Evolutionary conservation across 2,113 vertebrate species (phyloP).

Genomic region (Hypomesus transpacificus): DNA sequence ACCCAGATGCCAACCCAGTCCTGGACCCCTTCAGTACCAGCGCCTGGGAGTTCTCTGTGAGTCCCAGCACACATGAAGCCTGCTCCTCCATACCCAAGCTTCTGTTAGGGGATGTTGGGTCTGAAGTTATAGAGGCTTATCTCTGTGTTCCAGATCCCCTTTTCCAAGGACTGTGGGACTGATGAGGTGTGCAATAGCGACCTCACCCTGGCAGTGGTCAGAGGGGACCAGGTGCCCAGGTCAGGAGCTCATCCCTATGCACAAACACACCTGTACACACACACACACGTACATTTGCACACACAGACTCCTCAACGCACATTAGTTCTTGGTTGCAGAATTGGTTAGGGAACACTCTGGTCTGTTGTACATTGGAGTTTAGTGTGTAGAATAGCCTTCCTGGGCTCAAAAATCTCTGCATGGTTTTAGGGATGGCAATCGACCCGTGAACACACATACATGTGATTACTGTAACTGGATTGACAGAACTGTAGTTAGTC

Average conservation of each 20-base stretch:
- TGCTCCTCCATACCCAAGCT: neutral
- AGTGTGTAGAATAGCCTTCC: too few species aligned
- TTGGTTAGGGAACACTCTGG: too few species aligned
- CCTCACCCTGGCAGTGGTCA: slow-evolving; percentile 69
- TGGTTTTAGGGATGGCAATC: too few species aligned
- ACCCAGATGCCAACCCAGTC: slow-evolving; percentile 71
- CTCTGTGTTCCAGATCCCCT: slow-evolving; percentile 71
- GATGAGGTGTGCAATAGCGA: slow-evolving; percentile 79
- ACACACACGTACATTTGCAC: neutral
- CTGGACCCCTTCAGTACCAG: slow-evolving; percentile 73
- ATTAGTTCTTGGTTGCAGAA: too few species aligned
- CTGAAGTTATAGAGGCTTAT: too few species aligned
- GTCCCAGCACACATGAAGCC: slow-evolving; percentile 38
- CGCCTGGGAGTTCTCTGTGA: slow-evolving; percentile 77
- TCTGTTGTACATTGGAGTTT: too few species aligned
- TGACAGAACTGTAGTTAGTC: neutral
- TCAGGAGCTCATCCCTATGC: slow-evolving; percentile 38
- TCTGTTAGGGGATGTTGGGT: too few species aligned
- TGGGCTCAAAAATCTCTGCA: too few species aligned
- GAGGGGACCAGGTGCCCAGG: slow-evolving; percentile 51
- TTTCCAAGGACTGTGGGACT: slow-evolving; percentile 81
- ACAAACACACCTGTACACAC: neutral
- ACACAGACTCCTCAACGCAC: too few species aligned
- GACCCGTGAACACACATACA: neutral
- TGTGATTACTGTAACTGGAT: neutral